Evolutionary conservation across 2,113 vertebrate genomes (phyloP).

Genomic region (Onychorhynchus coronatus): DNA sequence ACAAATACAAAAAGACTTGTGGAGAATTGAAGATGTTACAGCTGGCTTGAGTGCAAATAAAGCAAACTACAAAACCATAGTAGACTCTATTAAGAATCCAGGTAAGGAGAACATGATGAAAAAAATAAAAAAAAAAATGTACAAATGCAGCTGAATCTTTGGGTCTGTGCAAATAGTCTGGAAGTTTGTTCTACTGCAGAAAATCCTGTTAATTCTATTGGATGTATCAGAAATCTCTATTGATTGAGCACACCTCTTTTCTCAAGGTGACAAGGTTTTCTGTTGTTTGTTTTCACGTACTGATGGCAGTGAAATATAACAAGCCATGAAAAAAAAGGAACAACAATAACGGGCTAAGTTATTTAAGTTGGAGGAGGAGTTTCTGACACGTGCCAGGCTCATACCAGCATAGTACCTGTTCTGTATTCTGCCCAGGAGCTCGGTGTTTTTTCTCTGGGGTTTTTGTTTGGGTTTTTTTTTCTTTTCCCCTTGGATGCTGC

Average conservation of each 20-base stretch:
- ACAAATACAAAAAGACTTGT: slow-evolving; percentile 93
- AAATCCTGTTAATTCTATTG: not conserved
- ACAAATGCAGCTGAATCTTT: not conserved
- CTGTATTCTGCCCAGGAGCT: not conserved
- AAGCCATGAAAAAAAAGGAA: not conserved
- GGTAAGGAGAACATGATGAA: slow-evolving; percentile 70
- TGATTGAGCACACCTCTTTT: not conserved
- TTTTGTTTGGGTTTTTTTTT: not conserved
- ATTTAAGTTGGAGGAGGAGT: not conserved
- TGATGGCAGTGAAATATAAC: not conserved
- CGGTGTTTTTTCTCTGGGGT: not conserved
- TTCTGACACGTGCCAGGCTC: not conserved
- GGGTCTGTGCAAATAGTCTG: not conserved
- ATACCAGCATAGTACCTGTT: not conserved
- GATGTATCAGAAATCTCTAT: not conserved
- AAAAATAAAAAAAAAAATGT: not conserved
- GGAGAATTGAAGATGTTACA: slow-evolving; percentile 95
- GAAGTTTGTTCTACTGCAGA: not conserved
- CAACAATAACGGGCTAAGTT: not conserved
- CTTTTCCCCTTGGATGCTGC: not conserved
- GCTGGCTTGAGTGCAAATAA: slow-evolving; percentile 94
- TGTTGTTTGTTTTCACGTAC: not conserved
- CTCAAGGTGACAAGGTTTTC: not conserved
- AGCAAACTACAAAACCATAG: slow-evolving; percentile 90
- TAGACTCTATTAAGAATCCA: slow-evolving; percentile 94